A percentile compares a stretch with the other conserved stretches of the same genome.
Conservation (phyloP, 2,113 vertebrate species). For the Sphyrna mokarran region DNA sequence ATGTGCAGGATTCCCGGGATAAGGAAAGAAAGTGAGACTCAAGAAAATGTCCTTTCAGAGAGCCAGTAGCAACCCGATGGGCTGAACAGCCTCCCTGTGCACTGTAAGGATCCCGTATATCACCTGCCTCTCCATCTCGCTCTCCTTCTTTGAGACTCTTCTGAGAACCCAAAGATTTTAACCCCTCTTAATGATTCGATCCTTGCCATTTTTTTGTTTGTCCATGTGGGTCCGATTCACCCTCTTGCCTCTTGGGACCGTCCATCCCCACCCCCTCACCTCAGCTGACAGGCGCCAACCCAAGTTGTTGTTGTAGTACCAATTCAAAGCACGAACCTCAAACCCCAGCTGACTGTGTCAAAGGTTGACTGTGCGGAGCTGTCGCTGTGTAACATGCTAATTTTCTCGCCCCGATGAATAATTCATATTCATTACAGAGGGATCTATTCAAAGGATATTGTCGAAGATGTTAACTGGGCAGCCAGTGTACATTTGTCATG, state of each 20-base stretch:
- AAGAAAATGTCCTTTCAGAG: too few relatives aligned
- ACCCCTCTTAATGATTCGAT: background rate
- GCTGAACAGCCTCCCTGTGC: too few relatives aligned
- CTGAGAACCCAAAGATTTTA: background rate
- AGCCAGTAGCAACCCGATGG: too few relatives aligned
- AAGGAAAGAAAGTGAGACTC: too few relatives aligned
- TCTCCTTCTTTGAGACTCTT: background rate
- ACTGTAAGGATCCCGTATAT: too few relatives aligned
- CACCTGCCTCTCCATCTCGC: background rate
- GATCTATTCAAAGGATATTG: background rate
- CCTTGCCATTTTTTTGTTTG: background rate
- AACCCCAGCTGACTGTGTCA: constrained; percentile 12
- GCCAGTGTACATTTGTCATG: constrained; percentile 13
- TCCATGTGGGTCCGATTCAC: too few relatives aligned
- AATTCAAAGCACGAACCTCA: background rate
- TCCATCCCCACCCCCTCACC: too few relatives aligned
- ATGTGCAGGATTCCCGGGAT: too few relatives aligned
- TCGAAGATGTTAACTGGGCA: constrained; percentile 1
- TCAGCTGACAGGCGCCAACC: background rate
- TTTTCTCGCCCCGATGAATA: background rate
- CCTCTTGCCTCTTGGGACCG: background rate
- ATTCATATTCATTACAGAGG: constrained; percentile 13
- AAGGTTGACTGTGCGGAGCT: background rate
- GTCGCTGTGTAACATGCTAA: constrained; percentile 18
- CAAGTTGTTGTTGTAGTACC: background rate